Percentiles rank a stretch among this genome's conserved stretches.
These are phyloP conservation scores for Lipotes vexillifer DNA, from an alignment of 2,113 vertebrate genomes.

Conservation along the genomic window DNA sequence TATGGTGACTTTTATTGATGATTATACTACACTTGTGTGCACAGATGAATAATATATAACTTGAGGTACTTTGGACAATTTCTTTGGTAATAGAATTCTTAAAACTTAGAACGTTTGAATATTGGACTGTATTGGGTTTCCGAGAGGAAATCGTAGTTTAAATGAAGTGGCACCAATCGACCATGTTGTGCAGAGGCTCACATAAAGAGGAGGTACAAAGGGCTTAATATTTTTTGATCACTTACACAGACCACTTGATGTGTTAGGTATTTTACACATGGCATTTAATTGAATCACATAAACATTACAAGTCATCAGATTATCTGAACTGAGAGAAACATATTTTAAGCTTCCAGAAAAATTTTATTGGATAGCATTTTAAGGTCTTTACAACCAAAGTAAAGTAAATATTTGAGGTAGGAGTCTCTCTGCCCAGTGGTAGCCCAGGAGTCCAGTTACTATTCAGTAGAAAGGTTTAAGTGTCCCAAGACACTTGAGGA, in stretches of 20 bases:
- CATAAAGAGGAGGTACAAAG: neutral
- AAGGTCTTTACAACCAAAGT: neutral
- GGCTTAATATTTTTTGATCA: neutral
- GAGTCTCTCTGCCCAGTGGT: neutral
- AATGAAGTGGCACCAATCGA: neutral
- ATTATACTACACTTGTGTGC: neutral
- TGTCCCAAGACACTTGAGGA: neutral
- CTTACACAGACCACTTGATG: neutral
- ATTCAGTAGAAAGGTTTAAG: neutral
- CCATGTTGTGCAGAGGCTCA: neutral
- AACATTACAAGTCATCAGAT: neutral
- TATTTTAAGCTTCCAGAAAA: neutral
- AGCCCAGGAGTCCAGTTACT: neutral
- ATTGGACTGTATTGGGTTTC: neutral
- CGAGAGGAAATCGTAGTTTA: neutral
- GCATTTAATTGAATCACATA: neutral
- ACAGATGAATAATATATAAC: neutral
- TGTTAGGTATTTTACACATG: neutral
- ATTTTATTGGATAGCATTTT: neutral
- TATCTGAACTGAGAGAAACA: neutral
- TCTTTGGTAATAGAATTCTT: neutral
- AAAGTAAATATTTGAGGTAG: constrained; percentile 16
- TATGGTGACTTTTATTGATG: neutral
- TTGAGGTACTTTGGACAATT: neutral
- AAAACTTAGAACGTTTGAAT: constrained; percentile 14